These are phyloP conservation scores for Phacellophora camtschatica DNA, from an alignment of 30 jellyfish, hydroid and myxozoan species.

Conservation along the genomic window DNA sequence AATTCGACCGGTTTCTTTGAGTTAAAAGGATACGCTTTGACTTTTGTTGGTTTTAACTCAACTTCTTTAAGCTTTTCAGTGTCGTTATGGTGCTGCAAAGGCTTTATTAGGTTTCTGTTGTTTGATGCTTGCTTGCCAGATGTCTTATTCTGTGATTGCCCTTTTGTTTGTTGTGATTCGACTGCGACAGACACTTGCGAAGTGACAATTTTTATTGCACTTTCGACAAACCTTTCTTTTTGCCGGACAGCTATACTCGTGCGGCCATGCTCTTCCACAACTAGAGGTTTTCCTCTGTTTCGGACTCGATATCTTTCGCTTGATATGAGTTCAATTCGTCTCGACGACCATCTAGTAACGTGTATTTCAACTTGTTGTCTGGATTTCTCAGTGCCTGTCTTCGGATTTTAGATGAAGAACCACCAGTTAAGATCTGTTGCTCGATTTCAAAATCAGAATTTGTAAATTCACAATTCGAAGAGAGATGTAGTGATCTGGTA, in stretches of 20 bases:
- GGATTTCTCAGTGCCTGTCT: no score
- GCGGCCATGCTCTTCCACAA: conserved; percentile 55
- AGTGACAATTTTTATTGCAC: conserved; percentile 5
- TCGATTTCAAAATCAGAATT: neutral
- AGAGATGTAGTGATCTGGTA: neutral
- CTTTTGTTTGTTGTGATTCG: neutral
- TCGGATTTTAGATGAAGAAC: neutral
- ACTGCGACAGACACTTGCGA: conserved; percentile 30
- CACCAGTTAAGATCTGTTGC: neutral
- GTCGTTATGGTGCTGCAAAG: neutral
- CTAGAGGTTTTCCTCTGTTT: neutral
- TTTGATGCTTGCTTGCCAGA: neutral
- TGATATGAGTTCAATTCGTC: no score
- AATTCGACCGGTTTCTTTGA: neutral
- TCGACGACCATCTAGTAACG: no score
- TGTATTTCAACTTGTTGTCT: no score
- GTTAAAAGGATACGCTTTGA: neutral
- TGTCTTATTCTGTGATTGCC: neutral
- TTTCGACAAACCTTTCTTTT: conserved; percentile 14
- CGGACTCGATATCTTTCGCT: conserved; percentile 17
- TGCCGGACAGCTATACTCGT: conserved; percentile 13
- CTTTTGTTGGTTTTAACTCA: conserved; percentile 1
- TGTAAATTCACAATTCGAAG: neutral
- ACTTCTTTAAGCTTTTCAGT: conserved; percentile 1
- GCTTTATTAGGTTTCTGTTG: neutral